Evolutionary conservation across 1,140 invertebrate genomes (phyloP).

Genomic region (Araneus ventricosus): DNA sequence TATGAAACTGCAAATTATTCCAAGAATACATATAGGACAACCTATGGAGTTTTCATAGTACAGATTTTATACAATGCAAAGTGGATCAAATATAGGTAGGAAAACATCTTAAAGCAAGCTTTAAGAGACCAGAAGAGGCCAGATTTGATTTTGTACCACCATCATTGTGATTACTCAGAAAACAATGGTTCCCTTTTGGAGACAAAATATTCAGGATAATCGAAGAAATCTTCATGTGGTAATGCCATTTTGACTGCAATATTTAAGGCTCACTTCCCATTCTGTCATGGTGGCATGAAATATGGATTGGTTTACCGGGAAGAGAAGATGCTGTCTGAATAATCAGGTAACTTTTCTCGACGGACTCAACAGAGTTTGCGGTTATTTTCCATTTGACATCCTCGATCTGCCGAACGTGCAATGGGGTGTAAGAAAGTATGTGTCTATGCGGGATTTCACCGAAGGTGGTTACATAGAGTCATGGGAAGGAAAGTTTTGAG

Average conservation of each 20-base stretch:
- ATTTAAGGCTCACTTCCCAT: constrained; percentile 4
- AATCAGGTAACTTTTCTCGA: constrained; percentile 30
- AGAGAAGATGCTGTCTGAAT: constrained; percentile 41
- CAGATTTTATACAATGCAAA: too few species aligned
- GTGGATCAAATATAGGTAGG: too few species aligned
- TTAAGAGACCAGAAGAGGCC: too few species aligned
- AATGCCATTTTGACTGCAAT: constrained; percentile 18
- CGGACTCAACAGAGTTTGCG: neutral
- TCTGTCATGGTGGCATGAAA: constrained; percentile 64
- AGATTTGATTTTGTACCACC: too few species aligned
- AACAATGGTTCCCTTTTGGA: neutral
- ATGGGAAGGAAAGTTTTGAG: too few species aligned
- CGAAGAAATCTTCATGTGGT: neutral
- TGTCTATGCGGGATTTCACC: too few species aligned
- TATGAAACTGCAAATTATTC: too few species aligned
- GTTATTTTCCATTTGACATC: too few species aligned
- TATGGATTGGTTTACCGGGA: constrained; percentile 46
- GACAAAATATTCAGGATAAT: constrained; percentile 2
- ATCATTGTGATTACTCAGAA: neutral
- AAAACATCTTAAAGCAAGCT: too few species aligned
- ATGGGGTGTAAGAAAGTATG: neutral
- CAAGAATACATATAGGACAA: too few species aligned
- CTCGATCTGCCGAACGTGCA: neutral
- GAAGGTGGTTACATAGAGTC: too few species aligned
- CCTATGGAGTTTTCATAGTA: too few species aligned